Evolutionary conservation across 2,888 invertebrate genomes (phyloP).

Genomic region (Heteromyza rotundicornis): DNA sequence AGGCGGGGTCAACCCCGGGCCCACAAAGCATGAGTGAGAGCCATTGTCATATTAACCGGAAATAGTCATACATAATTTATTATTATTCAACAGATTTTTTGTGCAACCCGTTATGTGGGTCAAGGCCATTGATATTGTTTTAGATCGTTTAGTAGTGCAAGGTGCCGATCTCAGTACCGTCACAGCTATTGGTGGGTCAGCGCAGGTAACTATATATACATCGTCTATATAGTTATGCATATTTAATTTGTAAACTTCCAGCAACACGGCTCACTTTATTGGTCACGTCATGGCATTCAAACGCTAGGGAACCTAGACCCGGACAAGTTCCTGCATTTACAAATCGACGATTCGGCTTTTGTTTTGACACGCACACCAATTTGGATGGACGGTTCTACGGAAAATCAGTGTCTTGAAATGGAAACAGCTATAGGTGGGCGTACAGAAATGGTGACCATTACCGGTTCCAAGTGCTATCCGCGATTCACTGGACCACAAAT

Average conservation of each 20-base stretch:
- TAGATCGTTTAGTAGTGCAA: constrained; percentile 81
- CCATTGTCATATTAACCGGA: no score
- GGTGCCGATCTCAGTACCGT: constrained; percentile 85
- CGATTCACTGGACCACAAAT: constrained; percentile 92
- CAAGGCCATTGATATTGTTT: constrained; percentile 89
- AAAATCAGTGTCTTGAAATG: constrained; percentile 66
- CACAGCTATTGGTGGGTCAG: constrained; percentile 87
- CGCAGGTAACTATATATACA: constrained; percentile 72
- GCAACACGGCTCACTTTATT: constrained; percentile 98
- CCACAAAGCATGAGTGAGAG: constrained; percentile 59
- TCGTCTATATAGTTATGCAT: not conserved
- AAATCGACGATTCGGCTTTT: constrained; percentile 79
- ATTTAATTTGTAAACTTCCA: constrained; percentile 55
- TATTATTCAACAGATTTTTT: no score
- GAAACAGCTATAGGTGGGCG: constrained; percentile 80
- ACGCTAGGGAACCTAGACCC: constrained; percentile 73
- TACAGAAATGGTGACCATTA: constrained; percentile 54
- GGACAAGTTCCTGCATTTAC: constrained; percentile 80
- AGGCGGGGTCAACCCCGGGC: constrained; percentile 66
- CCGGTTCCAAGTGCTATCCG: constrained; percentile 62
- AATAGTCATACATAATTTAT: no score
- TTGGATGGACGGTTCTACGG: constrained; percentile 87
- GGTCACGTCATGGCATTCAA: constrained; percentile 78
- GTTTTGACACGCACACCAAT: constrained; percentile 83
- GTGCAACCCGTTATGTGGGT: constrained; percentile 94